phyloP scores from a whole-genome alignment of 2,113 vertebrate genomes.

The Cynopterus brachyotis region DNA sequence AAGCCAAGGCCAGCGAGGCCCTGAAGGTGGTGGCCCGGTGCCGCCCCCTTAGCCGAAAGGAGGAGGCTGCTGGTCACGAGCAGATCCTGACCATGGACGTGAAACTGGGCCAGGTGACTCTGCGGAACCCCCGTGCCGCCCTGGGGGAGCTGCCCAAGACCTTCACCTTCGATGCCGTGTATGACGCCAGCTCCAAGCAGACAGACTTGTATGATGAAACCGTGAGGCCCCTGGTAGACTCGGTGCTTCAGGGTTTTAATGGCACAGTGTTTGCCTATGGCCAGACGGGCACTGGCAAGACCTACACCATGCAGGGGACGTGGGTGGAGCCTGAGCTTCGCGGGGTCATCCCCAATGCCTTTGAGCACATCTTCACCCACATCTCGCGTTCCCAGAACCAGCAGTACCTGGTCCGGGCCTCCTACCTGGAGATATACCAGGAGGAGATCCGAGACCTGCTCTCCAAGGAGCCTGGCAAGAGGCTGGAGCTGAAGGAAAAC shows the following conservation, averaged over 20 bases:
- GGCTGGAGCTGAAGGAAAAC: conserved; percentile 95
- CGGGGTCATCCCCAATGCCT: conserved; percentile 94
- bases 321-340: conserved; percentile 90
- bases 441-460: conserved; percentile 96
- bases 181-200: conserved; percentile 92
- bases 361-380: conserved; percentile 96
- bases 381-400: conserved; percentile 97
- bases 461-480: conserved; percentile 93
- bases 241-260: conserved; percentile 94
- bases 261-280: conserved; percentile 96
- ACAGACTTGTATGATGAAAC: conserved; percentile 94
- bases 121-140: conserved; percentile 89
- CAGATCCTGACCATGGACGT: conserved; percentile 91
- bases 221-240: conserved; percentile 94
- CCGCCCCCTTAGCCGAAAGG: conserved; percentile 91
- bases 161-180: conserved; percentile 96
- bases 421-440: conserved; percentile 98
- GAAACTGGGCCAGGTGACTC: conserved; percentile 93
- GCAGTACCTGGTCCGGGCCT: conserved; percentile 97
- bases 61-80: conserved; percentile 86
- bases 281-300: conserved; percentile 97
- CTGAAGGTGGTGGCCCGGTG: conserved; percentile 96
- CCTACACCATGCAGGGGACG: conserved; percentile 94
- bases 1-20: conserved; percentile 88
- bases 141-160: conserved; percentile 92